phyloP scores from a whole-genome alignment of 2,888 invertebrate genomes.

The Yponomeuta evonymella region DNA sequence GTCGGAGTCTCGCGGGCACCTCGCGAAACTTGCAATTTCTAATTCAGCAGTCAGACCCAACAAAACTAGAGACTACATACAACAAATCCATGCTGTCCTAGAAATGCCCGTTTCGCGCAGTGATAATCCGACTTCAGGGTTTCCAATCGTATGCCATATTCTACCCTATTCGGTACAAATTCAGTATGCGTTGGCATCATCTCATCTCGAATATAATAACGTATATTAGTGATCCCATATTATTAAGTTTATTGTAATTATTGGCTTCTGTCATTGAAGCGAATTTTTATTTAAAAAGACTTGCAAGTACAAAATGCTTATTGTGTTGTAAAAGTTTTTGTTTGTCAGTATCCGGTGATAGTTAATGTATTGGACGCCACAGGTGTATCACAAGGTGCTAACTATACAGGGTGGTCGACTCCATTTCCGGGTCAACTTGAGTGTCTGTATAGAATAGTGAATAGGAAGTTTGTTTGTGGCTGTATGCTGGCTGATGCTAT shows the following conservation, averaged over 20 bases:
- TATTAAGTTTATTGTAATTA: not conserved
- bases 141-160: constrained; percentile 8
- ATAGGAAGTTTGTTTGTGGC: too few relatives aligned
- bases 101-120: not conserved
- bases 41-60: not conserved
- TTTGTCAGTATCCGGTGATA: not conserved
- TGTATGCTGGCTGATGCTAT: too few relatives aligned
- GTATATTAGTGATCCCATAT: not conserved
- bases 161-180: constrained; percentile 6
- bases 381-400: too few relatives aligned
- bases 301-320: constrained; percentile 13
- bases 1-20: not conserved
- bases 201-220: constrained; percentile 6
- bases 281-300: constrained; percentile 5
- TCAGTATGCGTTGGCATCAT: not conserved
- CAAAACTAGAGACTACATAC: not conserved
- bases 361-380: not conserved
- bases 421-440: too few relatives aligned
- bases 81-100: not conserved
- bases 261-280: constrained; percentile 7
- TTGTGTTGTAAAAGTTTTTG: constrained; percentile 10
- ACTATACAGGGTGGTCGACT: too few relatives aligned
- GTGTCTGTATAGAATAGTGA: too few relatives aligned
- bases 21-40: not conserved
- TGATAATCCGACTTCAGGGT: not conserved